phyloP scores from a whole-genome alignment of 1,140 invertebrate genomes.

The Pseudomyrmex gracilis region DNA sequence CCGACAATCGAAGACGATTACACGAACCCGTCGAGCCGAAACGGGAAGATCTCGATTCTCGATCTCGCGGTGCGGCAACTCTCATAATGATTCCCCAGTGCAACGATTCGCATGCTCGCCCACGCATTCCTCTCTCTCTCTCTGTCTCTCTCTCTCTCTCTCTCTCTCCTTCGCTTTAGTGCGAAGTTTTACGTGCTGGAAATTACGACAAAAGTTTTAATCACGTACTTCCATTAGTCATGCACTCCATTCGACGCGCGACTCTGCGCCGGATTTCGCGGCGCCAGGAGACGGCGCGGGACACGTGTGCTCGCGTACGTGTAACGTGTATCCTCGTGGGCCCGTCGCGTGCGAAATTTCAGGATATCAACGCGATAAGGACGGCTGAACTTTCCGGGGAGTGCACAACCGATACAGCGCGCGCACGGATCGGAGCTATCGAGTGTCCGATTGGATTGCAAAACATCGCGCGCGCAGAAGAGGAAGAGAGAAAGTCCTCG shows the following conservation, averaged over 20 bases:
- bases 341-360: constrained; percentile 10
- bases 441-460: constrained; percentile 22
- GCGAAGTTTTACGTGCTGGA: constrained; percentile 68
- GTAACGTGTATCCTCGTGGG: constrained; percentile 41
- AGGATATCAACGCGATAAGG: constrained; percentile 27
- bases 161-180: constrained; percentile 12
- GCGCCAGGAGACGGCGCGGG: constrained; percentile 12
- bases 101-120: constrained; percentile 26
- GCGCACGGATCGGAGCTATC: constrained; percentile 25
- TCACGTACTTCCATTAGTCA: constrained; percentile 81
- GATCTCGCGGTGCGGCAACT: not conserved
- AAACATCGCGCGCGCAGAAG: not conserved
- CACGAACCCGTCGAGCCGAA: not conserved
- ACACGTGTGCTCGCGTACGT: constrained; percentile 29
- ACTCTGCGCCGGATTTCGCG: constrained; percentile 32
- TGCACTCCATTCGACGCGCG: constrained; percentile 70
- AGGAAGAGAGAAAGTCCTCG: constrained; percentile 15
- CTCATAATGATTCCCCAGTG: constrained; percentile 21
- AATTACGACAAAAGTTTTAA: constrained; percentile 82
- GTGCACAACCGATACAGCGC: constrained; percentile 19
- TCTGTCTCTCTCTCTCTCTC: not conserved
- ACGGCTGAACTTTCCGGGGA: not conserved
- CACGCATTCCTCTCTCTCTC: not conserved
- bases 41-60: not conserved
- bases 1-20: constrained; percentile 18